A percentile compares a stretch with the other conserved stretches of the same genome.
Conservation (phyloP, 2,797 vertebrate genomes). For the Chloroceryle amazona region DNA sequence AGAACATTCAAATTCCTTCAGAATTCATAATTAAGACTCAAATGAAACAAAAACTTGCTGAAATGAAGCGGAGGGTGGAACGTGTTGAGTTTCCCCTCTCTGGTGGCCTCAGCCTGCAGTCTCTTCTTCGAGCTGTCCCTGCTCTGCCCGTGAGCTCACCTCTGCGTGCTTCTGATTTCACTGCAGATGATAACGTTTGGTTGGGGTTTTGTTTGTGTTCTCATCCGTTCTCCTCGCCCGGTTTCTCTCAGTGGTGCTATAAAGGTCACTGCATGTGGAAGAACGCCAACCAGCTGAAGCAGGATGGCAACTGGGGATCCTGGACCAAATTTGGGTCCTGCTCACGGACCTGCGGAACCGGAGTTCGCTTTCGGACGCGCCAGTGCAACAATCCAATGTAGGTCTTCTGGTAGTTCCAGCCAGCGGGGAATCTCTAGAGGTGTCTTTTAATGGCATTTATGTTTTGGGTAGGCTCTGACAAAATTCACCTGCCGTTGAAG, state of each 20-base stretch:
- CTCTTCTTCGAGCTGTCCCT: not conserved
- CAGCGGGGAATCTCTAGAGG: fast-evolving
- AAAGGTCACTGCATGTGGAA: slow-evolving; percentile 99
- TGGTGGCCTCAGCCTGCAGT: not conserved
- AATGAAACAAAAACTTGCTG: not conserved
- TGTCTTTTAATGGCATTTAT: fast-evolving
- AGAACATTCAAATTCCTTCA: not conserved
- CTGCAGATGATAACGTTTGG: fast-evolving
- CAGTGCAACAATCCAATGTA: slow-evolving; percentile 95
- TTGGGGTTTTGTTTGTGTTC: not conserved
- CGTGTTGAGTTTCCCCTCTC: fast-evolving
- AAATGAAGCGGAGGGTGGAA: not conserved
- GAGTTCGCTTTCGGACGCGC: slow-evolving; percentile 93
- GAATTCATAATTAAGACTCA: not conserved
- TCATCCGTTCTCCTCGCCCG: not conserved
- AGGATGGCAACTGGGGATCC: slow-evolving; percentile 93
- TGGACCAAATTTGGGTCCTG: slow-evolving; percentile 96
- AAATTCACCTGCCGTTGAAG: not conserved
- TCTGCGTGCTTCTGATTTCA: not conserved
- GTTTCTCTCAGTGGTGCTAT: slow-evolving; percentile 92
- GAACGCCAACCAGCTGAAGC: slow-evolving; percentile 92
- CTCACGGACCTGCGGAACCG: slow-evolving; percentile 93
- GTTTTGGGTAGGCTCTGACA: not conserved
- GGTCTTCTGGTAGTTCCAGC: slow-evolving; percentile 43
- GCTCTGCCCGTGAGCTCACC: not conserved